Percentiles rank a stretch among this genome's conserved stretches.
Conservation (phyloP, 2,797 vertebrate genomes). For the Apogon talboti region DNA sequence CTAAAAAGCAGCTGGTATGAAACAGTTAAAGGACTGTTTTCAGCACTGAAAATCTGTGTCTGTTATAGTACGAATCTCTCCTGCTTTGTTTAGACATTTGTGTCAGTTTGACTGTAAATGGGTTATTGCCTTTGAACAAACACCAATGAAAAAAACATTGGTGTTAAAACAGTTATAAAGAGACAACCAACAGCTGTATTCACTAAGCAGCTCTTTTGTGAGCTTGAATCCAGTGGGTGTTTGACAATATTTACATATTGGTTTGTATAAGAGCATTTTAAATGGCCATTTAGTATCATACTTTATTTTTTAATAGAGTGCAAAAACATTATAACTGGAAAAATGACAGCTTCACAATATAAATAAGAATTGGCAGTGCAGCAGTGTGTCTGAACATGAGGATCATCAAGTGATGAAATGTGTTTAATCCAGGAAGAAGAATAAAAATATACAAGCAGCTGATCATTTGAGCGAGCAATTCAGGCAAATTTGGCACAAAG, state of each 20-base stretch:
- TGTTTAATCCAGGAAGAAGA: not conserved
- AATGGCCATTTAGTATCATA: not conserved
- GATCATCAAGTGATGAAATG: not conserved
- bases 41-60: not conserved
- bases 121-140: conserved; percentile 18
- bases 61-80: conserved; percentile 5
- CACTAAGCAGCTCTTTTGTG: conserved; percentile 9
- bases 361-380: not conserved
- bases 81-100: not conserved
- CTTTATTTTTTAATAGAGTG: not conserved
- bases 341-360: not conserved
- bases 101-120: not conserved
- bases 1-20: not conserved
- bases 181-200: conserved; percentile 1
- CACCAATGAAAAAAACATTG: not conserved
- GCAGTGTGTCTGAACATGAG: not conserved
- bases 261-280: conserved; percentile 15
- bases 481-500: not conserved
- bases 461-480: not conserved
- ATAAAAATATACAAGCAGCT: not conserved
- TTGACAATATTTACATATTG: conserved; percentile 26
- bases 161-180: not conserved
- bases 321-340: conserved; percentile 1
- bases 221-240: conserved; percentile 11
- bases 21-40: conserved; percentile 8